Evolutionary conservation across 2,113 vertebrate genomes (phyloP), one percentile per base, ranked within the genome.

Genomic region (Macrotus californicus): DNA sequence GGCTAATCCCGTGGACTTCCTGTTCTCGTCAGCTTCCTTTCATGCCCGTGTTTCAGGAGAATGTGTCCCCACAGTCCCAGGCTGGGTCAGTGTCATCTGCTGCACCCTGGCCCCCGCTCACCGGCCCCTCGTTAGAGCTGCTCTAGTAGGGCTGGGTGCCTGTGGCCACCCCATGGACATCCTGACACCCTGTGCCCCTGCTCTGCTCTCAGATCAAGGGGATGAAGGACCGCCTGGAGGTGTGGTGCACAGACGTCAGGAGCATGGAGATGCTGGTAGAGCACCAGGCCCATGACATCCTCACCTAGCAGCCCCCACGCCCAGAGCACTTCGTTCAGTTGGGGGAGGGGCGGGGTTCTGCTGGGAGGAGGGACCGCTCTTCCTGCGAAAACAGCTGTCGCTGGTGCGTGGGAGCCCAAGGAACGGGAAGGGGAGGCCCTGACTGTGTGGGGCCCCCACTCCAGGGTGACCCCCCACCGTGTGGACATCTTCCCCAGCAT

Each of bases 221-320:
- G 0, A 99, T 99, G 99, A 99, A 99, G 97, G 99, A 99, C 90
- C 99, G 99, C 56, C 97, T 99, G 98, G 99, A 99, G 97, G 98
- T 98, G 95, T 99, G 99, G 99, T 99, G 99, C 81, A 98, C 99
- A 0, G 99, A 99, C 0, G 99, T 99, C 87, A 99, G 99, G 98
- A 99, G 99, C 98, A 99, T 99, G 99, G 99, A 99, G 86, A 98
- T 99, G 98, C 95, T 99, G 98, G 99, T 99, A 98, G 99, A 99
- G 98, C 99, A 99, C 96, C 99, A 99, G 97, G 99, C 99, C 52
- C 99, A 99, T 0, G 99, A 99, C 98, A 99, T 99, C 98, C 98
- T 99, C 88, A 99, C 99, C 97, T 99, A 98, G 98, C 91, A 64
- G 31, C 34, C 11, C 29, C 14, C n/a, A n/a, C n/a, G 22, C 41